These are phyloP conservation scores for Carapus acus DNA, from an alignment of 2,797 vertebrate species.

Conservation along the genomic window DNA sequence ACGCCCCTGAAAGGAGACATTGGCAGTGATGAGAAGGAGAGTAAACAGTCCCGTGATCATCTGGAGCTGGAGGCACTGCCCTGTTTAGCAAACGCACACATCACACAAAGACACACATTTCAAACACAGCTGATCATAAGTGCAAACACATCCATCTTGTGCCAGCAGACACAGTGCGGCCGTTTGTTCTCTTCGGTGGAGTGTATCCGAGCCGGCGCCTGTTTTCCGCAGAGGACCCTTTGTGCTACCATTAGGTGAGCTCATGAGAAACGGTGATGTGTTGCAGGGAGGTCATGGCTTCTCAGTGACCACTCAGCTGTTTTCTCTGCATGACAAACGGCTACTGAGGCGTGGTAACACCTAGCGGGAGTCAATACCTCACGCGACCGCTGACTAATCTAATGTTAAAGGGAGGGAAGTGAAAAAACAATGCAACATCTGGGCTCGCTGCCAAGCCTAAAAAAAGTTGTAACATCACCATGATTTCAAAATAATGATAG, in stretches of 20 bases:
- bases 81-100: constrained; percentile 8
- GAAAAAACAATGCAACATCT: too few relatives aligned
- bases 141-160: constrained; percentile 9
- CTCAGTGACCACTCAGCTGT: too few relatives aligned
- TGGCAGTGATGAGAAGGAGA: constrained; percentile 15
- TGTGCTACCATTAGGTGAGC: constrained; percentile 16
- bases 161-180: constrained; percentile 31
- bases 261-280: constrained; percentile 11
- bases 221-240: constrained; percentile 14
- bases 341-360: too few relatives aligned
- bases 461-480: too few relatives aligned
- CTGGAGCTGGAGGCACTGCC: not conserved
- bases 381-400: too few relatives aligned
- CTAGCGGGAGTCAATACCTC: too few relatives aligned
- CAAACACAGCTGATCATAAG: constrained; percentile 23
- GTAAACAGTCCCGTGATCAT: not conserved
- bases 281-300: not conserved
- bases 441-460: too few relatives aligned
- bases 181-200: constrained; percentile 33
- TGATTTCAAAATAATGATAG: too few relatives aligned
- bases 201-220: constrained; percentile 14
- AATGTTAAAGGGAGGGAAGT: too few relatives aligned
- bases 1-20: constrained; percentile 86
- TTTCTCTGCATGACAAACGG: too few relatives aligned
- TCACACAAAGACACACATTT: constrained; percentile 10